These are phyloP conservation scores for Papilio demoleus DNA, from an alignment of 2,888 invertebrate genomes.

Conservation along the genomic window DNA sequence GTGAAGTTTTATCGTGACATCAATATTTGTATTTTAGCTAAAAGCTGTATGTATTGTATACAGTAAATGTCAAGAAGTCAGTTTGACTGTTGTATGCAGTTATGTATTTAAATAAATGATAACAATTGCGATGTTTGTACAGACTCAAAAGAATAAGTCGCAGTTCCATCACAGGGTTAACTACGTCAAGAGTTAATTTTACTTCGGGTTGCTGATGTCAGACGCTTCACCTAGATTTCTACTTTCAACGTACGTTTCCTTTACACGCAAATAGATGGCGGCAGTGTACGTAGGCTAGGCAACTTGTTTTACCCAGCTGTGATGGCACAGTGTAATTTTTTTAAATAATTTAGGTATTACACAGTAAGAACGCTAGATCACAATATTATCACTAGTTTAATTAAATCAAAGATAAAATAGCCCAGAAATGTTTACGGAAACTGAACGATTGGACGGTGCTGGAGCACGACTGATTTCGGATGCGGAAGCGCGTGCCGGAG, in stretches of 20 bases:
- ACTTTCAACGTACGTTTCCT: conserved; percentile 66
- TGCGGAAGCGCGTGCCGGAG: conserved; percentile 29
- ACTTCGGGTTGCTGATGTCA: conserved; percentile 79
- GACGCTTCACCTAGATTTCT: conserved; percentile 80
- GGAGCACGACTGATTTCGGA: conserved; percentile 10
- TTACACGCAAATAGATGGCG: conserved; percentile 73
- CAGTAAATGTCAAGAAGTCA: conserved; percentile 1
- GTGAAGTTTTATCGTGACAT: not conserved
- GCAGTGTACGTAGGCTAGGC: conserved; percentile 60
- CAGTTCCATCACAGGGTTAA: conserved; percentile 53
- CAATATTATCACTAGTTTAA: not conserved
- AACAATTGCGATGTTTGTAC: conserved; percentile 65
- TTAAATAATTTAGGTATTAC: conserved; percentile 12
- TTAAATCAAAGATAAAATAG: not conserved
- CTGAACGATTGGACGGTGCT: not conserved
- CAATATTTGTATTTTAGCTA: not conserved
- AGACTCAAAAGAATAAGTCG: conserved; percentile 49
- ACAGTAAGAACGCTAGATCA: conserved; percentile 31
- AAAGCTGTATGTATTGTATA: not conserved
- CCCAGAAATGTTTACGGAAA: conserved; percentile 24
- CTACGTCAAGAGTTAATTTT: conserved; percentile 81
- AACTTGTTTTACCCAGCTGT: conserved; percentile 10
- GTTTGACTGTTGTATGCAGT: conserved; percentile 5
- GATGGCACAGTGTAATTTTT: conserved; percentile 48
- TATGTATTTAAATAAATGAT: conserved; percentile 48